Evolutionary conservation across 2,888 invertebrate species (phyloP).

Genomic region (Athetis lepigone): DNA sequence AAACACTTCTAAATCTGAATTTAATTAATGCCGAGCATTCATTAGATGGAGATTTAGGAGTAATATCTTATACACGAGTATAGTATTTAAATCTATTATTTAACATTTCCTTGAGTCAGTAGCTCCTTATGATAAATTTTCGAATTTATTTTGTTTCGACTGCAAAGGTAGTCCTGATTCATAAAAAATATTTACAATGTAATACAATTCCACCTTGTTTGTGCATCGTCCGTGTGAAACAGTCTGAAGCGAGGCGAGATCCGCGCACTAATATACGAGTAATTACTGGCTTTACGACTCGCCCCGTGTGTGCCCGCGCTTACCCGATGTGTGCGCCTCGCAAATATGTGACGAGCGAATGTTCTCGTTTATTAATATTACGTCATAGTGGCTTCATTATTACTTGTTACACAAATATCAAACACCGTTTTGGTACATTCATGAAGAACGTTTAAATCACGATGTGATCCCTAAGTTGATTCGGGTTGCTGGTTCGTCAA

Average conservation of each 20-base stretch:
- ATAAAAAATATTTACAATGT: not conserved
- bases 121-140: no score
- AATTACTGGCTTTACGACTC: slow-evolving; percentile 49
- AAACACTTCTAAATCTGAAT: slow-evolving; percentile 1
- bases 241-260: slow-evolving; percentile 2
- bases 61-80: not conserved
- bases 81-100: not conserved
- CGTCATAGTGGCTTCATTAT: slow-evolving; percentile 46
- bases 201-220: not conserved
- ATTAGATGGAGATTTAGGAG: slow-evolving; percentile 24
- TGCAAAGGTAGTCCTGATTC: not conserved
- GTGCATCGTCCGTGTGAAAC: not conserved
- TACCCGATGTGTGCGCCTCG: slow-evolving; percentile 41
- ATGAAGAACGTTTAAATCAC: slow-evolving; percentile 1
- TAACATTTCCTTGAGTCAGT: slow-evolving; percentile 4
- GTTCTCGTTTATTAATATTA: slow-evolving; percentile 40
- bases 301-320: slow-evolving; percentile 38
- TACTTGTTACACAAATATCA: slow-evolving; percentile 34
- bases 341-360: slow-evolving; percentile 53
- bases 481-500: no score
- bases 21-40: not conserved
- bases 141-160: no score
- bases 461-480: not conserved
- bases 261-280: slow-evolving; percentile 47
- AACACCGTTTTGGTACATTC: slow-evolving; percentile 8